Evolutionary conservation across 1,140 invertebrate genomes (phyloP).

Genomic region (Holcopasites calliopsidis): DNA sequence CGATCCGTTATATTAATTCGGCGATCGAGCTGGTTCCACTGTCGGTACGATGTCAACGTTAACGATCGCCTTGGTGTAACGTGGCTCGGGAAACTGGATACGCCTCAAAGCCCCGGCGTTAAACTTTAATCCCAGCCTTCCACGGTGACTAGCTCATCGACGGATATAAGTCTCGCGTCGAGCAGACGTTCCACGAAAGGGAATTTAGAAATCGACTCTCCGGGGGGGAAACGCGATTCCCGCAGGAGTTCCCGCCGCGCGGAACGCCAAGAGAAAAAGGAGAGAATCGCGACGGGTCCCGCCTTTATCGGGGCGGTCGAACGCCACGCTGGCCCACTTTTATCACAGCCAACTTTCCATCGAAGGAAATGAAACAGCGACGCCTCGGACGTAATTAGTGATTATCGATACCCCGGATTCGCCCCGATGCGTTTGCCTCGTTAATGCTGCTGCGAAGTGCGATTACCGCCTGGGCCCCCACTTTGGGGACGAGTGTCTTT

Average conservation of each 20-base stretch:
- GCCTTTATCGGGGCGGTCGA: conserved; percentile 1
- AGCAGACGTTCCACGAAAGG: conserved; percentile 25
- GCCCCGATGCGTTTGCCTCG: not conserved
- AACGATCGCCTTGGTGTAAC: conserved; percentile 59
- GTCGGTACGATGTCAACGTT: conserved; percentile 43
- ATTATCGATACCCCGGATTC: not conserved
- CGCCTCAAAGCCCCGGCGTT: conserved; percentile 52
- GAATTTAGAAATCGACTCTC: conserved; percentile 39
- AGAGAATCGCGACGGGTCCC: not conserved
- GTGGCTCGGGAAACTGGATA: conserved; percentile 53
- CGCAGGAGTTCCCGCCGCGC: not conserved
- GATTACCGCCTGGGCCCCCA: not conserved
- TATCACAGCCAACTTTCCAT: not conserved
- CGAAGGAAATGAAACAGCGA: not conserved
- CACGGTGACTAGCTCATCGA: conserved; percentile 48
- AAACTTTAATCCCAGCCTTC: conserved; percentile 60
- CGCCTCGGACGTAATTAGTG: not conserved
- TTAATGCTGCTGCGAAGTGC: not conserved
- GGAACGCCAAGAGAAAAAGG: not conserved
- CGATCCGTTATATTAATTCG: conserved; percentile 29
- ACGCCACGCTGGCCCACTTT: not conserved
- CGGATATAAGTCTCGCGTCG: conserved; percentile 51
- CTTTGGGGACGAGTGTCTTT: not conserved
- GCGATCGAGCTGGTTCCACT: conserved; percentile 29
- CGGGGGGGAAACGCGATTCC: conserved; percentile 18